Evolutionary conservation across 2,113 vertebrate species (phyloP), one percentile per base, ranked within the genome.

Genomic region (Brienomyrus longianalis): DNA sequence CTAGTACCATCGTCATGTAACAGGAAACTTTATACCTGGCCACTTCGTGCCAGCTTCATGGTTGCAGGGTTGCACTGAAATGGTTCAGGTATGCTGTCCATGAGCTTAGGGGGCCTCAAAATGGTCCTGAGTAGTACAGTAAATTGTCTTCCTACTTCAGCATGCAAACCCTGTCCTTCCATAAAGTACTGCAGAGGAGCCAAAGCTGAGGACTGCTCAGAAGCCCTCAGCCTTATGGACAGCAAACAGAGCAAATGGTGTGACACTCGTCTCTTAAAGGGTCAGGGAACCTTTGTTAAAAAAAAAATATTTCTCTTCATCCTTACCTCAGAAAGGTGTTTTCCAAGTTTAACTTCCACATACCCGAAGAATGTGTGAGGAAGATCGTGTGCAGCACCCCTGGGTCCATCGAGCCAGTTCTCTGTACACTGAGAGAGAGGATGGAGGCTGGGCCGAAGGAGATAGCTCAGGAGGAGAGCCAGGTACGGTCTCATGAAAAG

Each of bases 311-410:
- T 80, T 59, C 47, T 56, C 19, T 91, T 90, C 47, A 74, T 92
- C 43, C 83, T 66, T 19, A 74, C 87, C 89, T 88, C 80, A 96
- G 97, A 93, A 97, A 96, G 90, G 96, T 96, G 92, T 95, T 97
- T 90, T 93, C 92, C 91, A 97, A 96, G 92, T 90, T 97, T 70
- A 92, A 93, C 87, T 95, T 97, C 87, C 90, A 94, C 21, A 92
- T 97, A 90, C 93, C 95, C 0, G 96, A 96, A 86, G 94, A 94
- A 0, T 95, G 91, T 3, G 90, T 96, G 84, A 93, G 85, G 86
- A 96, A 90, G 92, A 95, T 97, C 62, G 93, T 92, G 21, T 89
- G 94, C 91, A 95, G 89, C 86, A 90, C 88, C 0, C 84, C 95
- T 0, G 95, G 96, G 77, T 94, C 91, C 84, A 93, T 97, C 0